Percentiles rank a stretch among this genome's conserved stretches.
phyloP scores from a whole-genome alignment of 2,888 invertebrate species.

The Lysandra coridon region DNA sequence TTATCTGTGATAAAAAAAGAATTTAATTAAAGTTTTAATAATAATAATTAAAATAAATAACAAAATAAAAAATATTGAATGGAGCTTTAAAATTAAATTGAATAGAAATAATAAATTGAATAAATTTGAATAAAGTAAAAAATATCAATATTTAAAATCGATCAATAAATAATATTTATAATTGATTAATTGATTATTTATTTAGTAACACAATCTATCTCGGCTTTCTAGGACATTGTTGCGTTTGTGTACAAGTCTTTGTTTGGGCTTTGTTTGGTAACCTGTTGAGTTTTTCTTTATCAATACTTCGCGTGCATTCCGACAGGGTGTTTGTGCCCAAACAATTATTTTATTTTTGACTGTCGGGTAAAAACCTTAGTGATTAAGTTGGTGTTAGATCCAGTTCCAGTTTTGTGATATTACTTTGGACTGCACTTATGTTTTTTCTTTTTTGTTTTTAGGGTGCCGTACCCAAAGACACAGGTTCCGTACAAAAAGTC shows the following conservation, averaged over 20 bases:
- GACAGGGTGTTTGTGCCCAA: neutral
- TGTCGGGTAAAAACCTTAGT: neutral
- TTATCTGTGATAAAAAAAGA: neutral
- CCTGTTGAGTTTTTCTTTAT: conserved; percentile 12
- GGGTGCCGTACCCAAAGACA: neutral
- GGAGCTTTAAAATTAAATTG: no score
- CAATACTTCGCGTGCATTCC: neutral
- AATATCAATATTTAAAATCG: no score
- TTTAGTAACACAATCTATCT: neutral
- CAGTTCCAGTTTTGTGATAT: neutral
- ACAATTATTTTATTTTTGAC: neutral
- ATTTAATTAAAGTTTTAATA: neutral
- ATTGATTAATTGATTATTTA: neutral
- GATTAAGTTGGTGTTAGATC: neutral
- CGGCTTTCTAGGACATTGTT: neutral
- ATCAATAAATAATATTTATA: no score
- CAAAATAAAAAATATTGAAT: neutral
- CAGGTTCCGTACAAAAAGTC: no score
- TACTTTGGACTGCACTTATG: neutral
- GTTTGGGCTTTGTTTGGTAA: conserved; percentile 8
- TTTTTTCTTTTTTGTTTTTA: neutral
- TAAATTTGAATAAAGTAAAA: no score
- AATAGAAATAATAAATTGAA: no score
- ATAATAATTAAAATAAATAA: neutral
- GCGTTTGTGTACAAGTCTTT: neutral